Evolutionary conservation across 2,113 vertebrate species (phyloP).

Genomic region (Acrocephalus kingi): DNA sequence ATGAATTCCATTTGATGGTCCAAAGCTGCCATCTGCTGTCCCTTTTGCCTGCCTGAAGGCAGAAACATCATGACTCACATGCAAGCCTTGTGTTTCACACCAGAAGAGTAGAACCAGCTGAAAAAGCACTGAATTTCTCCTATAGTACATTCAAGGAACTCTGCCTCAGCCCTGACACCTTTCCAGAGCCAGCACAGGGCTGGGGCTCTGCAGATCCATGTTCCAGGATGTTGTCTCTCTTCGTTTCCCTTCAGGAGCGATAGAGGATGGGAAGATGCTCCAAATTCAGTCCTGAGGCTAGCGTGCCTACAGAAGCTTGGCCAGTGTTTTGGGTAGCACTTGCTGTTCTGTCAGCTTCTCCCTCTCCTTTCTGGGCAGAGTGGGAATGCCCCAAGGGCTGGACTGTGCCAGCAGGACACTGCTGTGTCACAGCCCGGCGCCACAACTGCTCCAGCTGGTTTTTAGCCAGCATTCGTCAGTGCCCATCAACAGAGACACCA

Average conservation of each 20-base stretch:
- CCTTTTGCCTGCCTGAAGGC: background rate
- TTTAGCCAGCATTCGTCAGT: background rate
- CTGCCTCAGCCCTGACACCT: background rate
- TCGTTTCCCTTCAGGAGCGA: background rate
- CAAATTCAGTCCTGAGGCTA: background rate
- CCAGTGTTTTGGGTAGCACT: background rate
- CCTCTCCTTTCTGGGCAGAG: background rate
- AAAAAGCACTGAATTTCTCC: background rate
- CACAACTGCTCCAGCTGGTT: background rate
- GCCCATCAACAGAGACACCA: background rate
- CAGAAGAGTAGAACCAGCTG: background rate
- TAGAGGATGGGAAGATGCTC: background rate
- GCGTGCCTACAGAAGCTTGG: background rate
- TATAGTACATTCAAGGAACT: background rate
- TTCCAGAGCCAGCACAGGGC: background rate
- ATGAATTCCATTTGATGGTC: background rate
- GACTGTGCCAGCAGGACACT: background rate
- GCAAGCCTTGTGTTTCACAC: background rate
- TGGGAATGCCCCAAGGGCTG: background rate
- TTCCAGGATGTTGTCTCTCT: fast-evolving
- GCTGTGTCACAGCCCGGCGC: background rate
- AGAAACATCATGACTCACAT: background rate
- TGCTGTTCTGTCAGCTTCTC: background rate
- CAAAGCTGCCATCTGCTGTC: constrained; percentile 43
- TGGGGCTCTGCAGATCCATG: background rate